These are phyloP conservation scores for Chaetura pelagica DNA, from an alignment of 2,113 vertebrate species.

Conservation along the genomic window DNA sequence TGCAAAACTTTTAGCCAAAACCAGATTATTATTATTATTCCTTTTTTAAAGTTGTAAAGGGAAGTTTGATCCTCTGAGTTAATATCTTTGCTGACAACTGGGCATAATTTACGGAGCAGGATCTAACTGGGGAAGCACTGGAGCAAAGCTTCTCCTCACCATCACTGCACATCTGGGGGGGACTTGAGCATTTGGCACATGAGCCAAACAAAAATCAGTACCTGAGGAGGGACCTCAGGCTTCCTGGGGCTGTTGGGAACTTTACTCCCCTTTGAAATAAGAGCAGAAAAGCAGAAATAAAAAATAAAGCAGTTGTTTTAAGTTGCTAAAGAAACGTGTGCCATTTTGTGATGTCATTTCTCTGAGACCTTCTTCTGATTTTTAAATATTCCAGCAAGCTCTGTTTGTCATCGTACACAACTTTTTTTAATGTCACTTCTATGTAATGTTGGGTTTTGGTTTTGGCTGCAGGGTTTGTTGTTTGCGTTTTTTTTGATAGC, in stretches of 20 bases:
- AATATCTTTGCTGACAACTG: not conserved
- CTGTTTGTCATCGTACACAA: not conserved
- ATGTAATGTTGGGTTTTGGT: not conserved
- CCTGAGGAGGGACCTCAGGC: not conserved
- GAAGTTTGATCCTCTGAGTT: not conserved
- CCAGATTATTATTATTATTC: fast-evolving
- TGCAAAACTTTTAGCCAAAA: not conserved
- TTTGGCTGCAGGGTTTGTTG: too few species aligned
- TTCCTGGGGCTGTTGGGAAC: not conserved
- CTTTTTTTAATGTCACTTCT: not conserved
- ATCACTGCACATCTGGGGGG: not conserved
- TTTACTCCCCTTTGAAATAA: not conserved
- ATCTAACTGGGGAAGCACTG: not conserved
- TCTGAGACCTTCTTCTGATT: not conserved
- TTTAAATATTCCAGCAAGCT: not conserved
- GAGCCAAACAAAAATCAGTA: not conserved
- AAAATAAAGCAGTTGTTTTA: not conserved
- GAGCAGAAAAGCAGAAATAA: not conserved
- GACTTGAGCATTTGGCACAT: not conserved
- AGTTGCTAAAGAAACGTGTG: not conserved
- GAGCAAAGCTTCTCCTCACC: not conserved
- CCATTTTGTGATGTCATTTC: fast-evolving
- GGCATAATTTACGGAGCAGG: fast-evolving
- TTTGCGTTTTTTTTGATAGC: not conserved
- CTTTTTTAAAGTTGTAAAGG: not conserved